Conservation (phyloP, 2,888 invertebrate genomes). For the Spatulosminthurus flaviceps region DNA sequence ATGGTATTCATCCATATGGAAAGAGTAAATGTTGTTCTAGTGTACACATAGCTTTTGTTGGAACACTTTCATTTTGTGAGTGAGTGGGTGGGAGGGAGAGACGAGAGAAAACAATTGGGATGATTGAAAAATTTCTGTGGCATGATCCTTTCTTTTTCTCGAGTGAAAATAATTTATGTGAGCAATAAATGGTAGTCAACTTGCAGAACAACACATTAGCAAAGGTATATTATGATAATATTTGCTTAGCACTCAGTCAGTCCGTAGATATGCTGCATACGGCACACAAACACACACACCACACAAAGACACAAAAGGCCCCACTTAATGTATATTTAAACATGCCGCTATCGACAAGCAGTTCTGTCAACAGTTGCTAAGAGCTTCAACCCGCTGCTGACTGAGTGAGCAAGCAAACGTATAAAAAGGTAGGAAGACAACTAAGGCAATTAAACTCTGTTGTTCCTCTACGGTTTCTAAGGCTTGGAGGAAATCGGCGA, state of each 20-base stretch:
- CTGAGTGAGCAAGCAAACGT: neutral
- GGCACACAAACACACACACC: neutral
- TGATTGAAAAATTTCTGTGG: neutral
- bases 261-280: neutral
- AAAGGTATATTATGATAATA: constrained; percentile 1
- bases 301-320: neutral
- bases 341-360: neutral
- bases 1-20: no score
- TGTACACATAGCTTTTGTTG: no score
- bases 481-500: neutral
- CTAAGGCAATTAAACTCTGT: neutral
- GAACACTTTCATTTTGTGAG: no score
- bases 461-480: neutral
- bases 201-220: constrained; percentile 16
- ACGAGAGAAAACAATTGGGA: neutral
- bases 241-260: constrained; percentile 14
- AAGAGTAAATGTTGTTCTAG: no score
- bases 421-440: neutral
- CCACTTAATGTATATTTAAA: constrained; percentile 7
- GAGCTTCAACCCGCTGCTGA: no score
- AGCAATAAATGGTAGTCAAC: constrained; percentile 20
- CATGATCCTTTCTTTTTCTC: constrained; percentile 18
- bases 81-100: neutral
- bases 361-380: neutral
- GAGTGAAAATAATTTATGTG: constrained; percentile 23